phyloP scores from a whole-genome alignment of 1,140 invertebrate species.

The Pseudomyrmex cubaensis region DNA sequence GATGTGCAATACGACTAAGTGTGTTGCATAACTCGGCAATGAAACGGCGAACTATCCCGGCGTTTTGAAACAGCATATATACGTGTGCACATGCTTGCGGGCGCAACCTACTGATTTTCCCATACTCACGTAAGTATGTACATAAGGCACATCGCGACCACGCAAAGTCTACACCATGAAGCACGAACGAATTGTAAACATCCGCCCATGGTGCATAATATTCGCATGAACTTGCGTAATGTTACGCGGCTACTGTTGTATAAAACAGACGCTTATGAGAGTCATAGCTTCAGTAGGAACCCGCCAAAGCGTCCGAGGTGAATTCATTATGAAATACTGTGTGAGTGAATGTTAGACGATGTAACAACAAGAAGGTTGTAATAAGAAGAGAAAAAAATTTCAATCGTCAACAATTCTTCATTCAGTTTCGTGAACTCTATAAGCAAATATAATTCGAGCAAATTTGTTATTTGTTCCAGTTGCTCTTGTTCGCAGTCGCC shows the following conservation, averaged over 20 bases:
- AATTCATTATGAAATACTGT: slow-evolving; percentile 59
- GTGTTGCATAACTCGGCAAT: slow-evolving; percentile 74
- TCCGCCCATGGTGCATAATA: slow-evolving; percentile 70
- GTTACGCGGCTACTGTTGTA: slow-evolving; percentile 57
- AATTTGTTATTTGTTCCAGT: slow-evolving; percentile 68
- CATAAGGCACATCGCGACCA: slow-evolving; percentile 42
- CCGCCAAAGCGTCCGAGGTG: slow-evolving; percentile 1
- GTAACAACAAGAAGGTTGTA: background rate
- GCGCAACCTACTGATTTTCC: slow-evolving; percentile 65
- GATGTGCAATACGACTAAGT: slow-evolving; percentile 30
- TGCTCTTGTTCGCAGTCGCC: slow-evolving; percentile 65
- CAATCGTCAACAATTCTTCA: slow-evolving; percentile 7
- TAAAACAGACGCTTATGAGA: slow-evolving; percentile 73
- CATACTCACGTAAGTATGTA: slow-evolving; percentile 62
- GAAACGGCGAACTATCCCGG: slow-evolving; percentile 71
- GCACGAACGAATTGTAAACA: slow-evolving; percentile 76
- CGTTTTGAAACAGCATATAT: slow-evolving; percentile 73
- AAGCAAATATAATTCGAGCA: background rate
- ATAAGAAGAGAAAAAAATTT: background rate
- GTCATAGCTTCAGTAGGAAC: slow-evolving; percentile 61
- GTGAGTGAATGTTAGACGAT: slow-evolving; percentile 48
- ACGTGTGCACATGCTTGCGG: slow-evolving; percentile 28
- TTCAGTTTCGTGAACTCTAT: background rate
- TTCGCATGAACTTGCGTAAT: slow-evolving; percentile 77
- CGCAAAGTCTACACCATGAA: slow-evolving; percentile 63